phyloP scores from a whole-genome alignment of 2,888 invertebrate genomes.

The Lacanobia wlatinum region DNA sequence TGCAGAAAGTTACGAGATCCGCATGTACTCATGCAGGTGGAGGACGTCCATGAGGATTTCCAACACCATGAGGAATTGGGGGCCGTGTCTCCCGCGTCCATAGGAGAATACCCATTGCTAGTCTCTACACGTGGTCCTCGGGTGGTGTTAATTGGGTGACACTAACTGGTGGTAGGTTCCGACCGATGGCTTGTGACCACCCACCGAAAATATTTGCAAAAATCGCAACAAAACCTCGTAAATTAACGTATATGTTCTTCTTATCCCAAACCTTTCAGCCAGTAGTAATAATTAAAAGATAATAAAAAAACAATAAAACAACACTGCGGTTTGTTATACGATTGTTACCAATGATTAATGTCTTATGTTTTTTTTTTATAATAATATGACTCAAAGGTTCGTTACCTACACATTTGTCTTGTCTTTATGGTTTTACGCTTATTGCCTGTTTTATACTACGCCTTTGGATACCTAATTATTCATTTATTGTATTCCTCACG shows the following conservation, averaged over 20 bases:
- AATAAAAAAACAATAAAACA: background rate
- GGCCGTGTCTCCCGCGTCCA: no score
- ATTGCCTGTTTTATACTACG: background rate
- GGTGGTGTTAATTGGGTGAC: no score
- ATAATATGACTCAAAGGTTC: background rate
- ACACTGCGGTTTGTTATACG: background rate
- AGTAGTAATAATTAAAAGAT: background rate
- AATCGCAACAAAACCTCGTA: background rate
- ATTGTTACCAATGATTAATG: conserved; percentile 13
- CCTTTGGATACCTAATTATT: background rate
- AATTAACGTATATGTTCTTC: no score
- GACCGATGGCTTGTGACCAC: no score
- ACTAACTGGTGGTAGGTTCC: no score
- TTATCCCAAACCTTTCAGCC: background rate
- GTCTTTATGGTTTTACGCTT: background rate
- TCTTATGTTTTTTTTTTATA: background rate
- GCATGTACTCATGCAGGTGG: no score
- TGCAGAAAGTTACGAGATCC: no score
- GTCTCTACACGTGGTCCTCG: no score
- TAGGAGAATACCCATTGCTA: no score
- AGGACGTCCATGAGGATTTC: no score
- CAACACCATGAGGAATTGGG: no score
- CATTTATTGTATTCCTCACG: background rate
- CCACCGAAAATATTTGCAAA: background rate
- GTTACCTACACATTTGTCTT: background rate